phyloP scores from a whole-genome alignment of 2,888 invertebrate species.

The Hypomecis punctinalis region DNA sequence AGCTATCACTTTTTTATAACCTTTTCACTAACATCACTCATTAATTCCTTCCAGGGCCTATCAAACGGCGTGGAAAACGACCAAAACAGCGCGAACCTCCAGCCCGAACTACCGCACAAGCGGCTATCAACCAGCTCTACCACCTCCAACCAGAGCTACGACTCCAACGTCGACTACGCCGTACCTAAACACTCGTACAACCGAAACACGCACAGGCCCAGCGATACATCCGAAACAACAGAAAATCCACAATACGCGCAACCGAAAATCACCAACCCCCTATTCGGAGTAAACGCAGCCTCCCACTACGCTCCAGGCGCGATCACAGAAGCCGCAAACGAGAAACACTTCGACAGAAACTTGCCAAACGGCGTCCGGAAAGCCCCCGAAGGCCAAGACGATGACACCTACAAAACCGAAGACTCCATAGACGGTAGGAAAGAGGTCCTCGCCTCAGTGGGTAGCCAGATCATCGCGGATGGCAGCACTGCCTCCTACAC shows the following conservation, averaged over 20 bases:
- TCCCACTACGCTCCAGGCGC: constrained; percentile 77
- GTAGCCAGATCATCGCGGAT: constrained; percentile 77
- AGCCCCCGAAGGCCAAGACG: constrained; percentile 93
- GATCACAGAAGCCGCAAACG: constrained; percentile 54
- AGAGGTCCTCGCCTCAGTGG: constrained; percentile 71
- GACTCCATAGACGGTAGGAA: constrained; percentile 86
- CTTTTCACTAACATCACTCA: not conserved
- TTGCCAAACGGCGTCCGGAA: constrained; percentile 85
- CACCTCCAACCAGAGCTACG: constrained; percentile 78
- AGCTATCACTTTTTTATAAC: too few relatives aligned
- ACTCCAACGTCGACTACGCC: constrained; percentile 75
- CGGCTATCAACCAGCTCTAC: constrained; percentile 78
- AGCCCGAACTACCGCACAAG: constrained; percentile 71
- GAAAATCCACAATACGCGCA: constrained; percentile 59
- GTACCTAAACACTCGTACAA: constrained; percentile 72
- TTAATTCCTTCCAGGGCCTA: constrained; percentile 66
- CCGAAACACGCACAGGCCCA: constrained; percentile 58
- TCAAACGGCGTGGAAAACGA: constrained; percentile 80
- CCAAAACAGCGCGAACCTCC: constrained; percentile 73
- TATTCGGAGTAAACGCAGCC: constrained; percentile 81
- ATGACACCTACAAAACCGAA: constrained; percentile 87
- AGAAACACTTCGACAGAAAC: constrained; percentile 67
- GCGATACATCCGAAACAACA: constrained; percentile 61
- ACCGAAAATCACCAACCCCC: constrained; percentile 73
- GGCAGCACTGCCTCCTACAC: constrained; percentile 86